Evolutionary conservation across 2,888 invertebrate genomes (phyloP).

Genomic region (Athripsodes cinereus): DNA sequence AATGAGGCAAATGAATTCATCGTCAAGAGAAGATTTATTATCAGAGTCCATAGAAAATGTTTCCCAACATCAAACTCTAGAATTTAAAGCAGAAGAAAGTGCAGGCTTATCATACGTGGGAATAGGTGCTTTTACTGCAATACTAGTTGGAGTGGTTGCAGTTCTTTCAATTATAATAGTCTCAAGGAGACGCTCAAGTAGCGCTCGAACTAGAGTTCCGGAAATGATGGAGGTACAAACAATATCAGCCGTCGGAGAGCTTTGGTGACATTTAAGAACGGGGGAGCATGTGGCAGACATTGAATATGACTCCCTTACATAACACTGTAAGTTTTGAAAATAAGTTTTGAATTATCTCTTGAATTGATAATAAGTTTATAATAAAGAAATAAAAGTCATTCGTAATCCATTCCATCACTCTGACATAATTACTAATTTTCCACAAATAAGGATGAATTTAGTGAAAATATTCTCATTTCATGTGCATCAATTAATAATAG

Average conservation of each 20-base stretch:
- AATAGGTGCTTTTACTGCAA: conserved; percentile 50
- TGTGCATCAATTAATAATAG: too few species aligned
- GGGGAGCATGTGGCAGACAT: conserved; percentile 51
- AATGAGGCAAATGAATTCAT: background rate
- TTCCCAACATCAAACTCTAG: conserved; percentile 30
- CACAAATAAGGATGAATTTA: too few species aligned
- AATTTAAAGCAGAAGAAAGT: conserved; percentile 32
- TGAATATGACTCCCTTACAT: conserved; percentile 53
- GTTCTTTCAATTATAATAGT: conserved; percentile 19
- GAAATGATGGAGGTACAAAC: conserved; percentile 58
- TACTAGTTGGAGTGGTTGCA: conserved; percentile 36
- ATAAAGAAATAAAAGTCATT: too few species aligned
- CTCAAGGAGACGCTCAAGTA: conserved; percentile 12
- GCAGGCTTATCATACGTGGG: conserved; percentile 46
- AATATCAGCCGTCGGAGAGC: conserved; percentile 55
- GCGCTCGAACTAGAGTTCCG: conserved; percentile 32
- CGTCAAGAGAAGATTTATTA: conserved; percentile 9
- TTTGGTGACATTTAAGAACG: conserved; percentile 64
- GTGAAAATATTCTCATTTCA: too few species aligned
- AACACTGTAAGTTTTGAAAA: conserved; percentile 42
- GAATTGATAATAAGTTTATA: too few species aligned
- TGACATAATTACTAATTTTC: too few species aligned
- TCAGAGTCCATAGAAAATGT: conserved; percentile 36
- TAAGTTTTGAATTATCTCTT: too few species aligned
- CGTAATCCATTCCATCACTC: too few species aligned